phyloP scores from a whole-genome alignment of 2,797 vertebrate species.

The Sparidentex hasta region DNA sequence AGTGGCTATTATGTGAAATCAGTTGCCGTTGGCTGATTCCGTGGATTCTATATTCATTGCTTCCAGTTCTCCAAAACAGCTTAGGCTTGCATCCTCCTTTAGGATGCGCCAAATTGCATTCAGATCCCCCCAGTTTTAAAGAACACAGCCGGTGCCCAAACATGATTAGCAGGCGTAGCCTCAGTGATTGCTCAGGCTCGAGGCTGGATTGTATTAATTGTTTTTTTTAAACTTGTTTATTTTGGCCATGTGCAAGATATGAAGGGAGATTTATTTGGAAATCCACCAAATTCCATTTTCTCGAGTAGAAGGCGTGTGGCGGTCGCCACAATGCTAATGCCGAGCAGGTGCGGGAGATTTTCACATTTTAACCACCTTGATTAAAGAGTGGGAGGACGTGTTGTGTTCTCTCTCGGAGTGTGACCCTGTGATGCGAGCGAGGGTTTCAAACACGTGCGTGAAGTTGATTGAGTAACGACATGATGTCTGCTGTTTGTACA shows the following conservation, averaged over 20 bases:
- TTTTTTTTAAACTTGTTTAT: background rate
- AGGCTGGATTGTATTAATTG: slow-evolving; percentile 12
- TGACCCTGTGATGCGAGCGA: background rate
- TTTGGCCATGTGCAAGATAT: background rate
- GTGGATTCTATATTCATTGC: slow-evolving; percentile 71
- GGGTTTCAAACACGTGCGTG: background rate
- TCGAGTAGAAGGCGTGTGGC: background rate
- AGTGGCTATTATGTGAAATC: slow-evolving; percentile 79
- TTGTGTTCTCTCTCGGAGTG: slow-evolving; percentile 1
- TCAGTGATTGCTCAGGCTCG: background rate
- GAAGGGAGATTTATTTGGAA: slow-evolving; percentile 14
- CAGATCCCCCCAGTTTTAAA: slow-evolving; percentile 38
- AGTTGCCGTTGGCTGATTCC: slow-evolving; percentile 68
- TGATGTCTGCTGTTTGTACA: no score
- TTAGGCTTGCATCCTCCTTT: slow-evolving; percentile 48
- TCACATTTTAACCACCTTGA: background rate
- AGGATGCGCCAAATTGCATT: slow-evolving; percentile 40
- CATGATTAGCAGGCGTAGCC: slow-evolving; percentile 34
- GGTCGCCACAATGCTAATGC: background rate
- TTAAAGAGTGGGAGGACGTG: background rate
- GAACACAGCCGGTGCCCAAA: slow-evolving; percentile 5
- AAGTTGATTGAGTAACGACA: background rate
- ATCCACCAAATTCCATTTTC: background rate
- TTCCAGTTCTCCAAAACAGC: slow-evolving; percentile 62
- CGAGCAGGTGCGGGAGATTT: slow-evolving; percentile 17